Evolutionary conservation across 2,797 vertebrate species (phyloP).

Genomic region (Calcarius lapponicus): DNA sequence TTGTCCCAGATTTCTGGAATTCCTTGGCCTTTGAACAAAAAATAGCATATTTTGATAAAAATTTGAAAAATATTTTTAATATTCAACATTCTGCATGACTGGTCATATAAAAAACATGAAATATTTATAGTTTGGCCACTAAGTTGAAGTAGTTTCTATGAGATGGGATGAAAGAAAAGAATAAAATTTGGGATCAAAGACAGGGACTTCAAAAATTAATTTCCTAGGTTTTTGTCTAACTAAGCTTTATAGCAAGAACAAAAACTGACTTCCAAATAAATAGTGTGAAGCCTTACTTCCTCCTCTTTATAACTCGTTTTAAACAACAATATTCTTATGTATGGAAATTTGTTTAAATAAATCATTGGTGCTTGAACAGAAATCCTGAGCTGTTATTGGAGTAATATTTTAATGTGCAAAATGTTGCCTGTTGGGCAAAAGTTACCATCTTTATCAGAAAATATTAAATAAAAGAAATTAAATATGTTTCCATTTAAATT

Average conservation of each 20-base stretch:
- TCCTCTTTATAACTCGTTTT: not conserved
- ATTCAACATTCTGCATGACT: not conserved
- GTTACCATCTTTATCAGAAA: not conserved
- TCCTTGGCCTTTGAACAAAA: not conserved
- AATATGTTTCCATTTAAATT: not conserved
- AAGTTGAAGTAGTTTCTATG: not conserved
- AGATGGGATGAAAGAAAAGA: not conserved
- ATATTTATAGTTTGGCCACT: not conserved
- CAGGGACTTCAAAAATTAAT: not conserved
- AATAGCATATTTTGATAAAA: not conserved
- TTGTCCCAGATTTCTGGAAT: not conserved
- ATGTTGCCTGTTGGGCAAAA: not conserved
- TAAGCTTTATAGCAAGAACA: not conserved
- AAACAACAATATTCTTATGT: not conserved
- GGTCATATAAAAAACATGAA: not conserved
- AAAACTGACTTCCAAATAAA: not conserved
- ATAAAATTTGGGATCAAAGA: not conserved
- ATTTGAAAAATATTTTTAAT: not conserved
- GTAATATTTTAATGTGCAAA: not conserved
- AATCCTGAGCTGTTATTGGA: not conserved
- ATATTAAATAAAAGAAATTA: not conserved
- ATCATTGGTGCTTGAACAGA: not conserved
- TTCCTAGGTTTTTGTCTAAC: not conserved
- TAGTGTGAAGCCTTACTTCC: accelerated
- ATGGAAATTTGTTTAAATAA: not conserved